Base-by-base conservation (phyloP, 2,888 invertebrate genomes). In the Pimpla rufipes region DNA sequence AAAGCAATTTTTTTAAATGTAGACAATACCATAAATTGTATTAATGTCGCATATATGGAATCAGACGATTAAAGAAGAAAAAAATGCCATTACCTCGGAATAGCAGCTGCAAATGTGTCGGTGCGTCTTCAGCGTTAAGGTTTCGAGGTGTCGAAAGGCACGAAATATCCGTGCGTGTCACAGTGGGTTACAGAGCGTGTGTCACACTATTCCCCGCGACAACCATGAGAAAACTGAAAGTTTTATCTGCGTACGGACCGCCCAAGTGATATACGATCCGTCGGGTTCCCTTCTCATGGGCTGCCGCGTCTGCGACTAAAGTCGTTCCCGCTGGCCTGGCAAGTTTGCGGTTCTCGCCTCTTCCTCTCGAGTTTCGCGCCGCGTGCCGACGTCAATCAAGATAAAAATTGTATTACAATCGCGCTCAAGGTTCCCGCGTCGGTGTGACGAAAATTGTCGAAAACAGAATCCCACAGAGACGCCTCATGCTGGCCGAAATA, bases 201-300 rank as follows among this genome's bases (percentile, higher is more conserved):
- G 35, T 11, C 66, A 66, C 35, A 18, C 29, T 35, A 37, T 68
- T 62, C 47, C 13, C 29, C 47, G 18, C 59, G 59, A 62, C 47
- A 62, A 62, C 45, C 47, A 23, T 59, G 29, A 47, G 45, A 42
- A 59, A 47, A 73, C 45, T 47, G 59, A 73, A 59, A 35, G 18
- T 73, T 73, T 73, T 73, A 73, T 62, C 47, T 73, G 13, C 11
- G 68, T 47, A 45, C 73, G 35, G 35, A 73, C 59, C 45, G 47
- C 29, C 29, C 73, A 21, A 73, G 47, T 73, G 73, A 73, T 73
- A 73, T 73, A 73, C 73, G 59, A 73, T 73, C 73, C 62, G 57
- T 7, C 35, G 8, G 35, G 37, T 55, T 57, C 62, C 45, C 18
- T 47, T 45, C 18, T 35, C 29, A 18, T 18, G 52, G n/a, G 68